phyloP scores from a whole-genome alignment of 2,797 vertebrate species.

The Bradypodion pumilum region DNA sequence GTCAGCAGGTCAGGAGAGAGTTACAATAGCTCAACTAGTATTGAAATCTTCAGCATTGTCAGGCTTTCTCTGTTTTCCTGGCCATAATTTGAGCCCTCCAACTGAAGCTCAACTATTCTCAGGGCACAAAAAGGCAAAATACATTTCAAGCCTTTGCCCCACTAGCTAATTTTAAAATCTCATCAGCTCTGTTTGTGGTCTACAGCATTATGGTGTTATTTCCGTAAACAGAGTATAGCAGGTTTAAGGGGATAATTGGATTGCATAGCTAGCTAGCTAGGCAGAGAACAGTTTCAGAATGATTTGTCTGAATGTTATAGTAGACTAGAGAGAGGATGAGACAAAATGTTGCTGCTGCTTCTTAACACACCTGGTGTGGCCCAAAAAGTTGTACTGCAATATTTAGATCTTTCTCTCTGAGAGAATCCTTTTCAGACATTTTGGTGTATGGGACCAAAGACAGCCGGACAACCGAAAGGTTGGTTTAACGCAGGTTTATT shows the following conservation, averaged over 20 bases:
- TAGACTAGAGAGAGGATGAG: background rate
- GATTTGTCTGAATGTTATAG: background rate
- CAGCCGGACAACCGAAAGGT: too few species aligned
- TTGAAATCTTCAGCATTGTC: background rate
- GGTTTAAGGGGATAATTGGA: background rate
- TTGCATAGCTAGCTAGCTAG: too few species aligned
- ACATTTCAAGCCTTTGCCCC: background rate
- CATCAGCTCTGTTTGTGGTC: background rate
- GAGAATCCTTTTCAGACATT: background rate
- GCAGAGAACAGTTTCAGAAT: background rate
- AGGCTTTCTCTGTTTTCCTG: background rate
- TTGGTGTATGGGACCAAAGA: too few species aligned
- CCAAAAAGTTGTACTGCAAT: background rate
- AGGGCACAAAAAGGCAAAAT: background rate
- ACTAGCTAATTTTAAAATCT: background rate
- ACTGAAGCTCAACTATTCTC: background rate
- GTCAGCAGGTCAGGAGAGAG: too few species aligned
- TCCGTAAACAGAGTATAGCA: background rate
- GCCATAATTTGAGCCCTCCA: too few species aligned
- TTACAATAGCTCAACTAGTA: too few species aligned
- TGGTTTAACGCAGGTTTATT: too few species aligned
- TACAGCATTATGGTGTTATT: background rate
- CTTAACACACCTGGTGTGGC: background rate
- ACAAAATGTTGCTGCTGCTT: background rate
- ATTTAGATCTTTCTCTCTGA: background rate